These are phyloP conservation scores for Papio anubis DNA, from an alignment of 2,113 vertebrate species.

Conservation along the genomic window DNA sequence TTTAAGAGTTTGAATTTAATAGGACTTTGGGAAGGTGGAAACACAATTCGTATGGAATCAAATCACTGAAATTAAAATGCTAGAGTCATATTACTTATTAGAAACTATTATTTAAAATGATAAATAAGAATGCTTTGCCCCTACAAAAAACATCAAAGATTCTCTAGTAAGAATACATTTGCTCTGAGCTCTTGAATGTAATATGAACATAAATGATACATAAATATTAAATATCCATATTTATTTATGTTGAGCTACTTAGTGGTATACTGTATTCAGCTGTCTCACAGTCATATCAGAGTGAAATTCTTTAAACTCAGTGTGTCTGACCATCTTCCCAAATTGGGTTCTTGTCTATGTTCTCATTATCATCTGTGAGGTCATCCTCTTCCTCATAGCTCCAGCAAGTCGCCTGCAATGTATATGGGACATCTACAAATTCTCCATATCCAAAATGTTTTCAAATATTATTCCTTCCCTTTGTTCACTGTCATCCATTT, in stretches of 20 bases:
- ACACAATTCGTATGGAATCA: neutral
- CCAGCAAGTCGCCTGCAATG: neutral
- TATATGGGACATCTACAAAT: neutral
- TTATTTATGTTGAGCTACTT: neutral
- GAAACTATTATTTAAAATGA: neutral
- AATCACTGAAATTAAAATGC: neutral
- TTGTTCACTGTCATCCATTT: accelerated
- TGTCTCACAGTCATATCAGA: neutral
- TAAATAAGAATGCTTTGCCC: neutral
- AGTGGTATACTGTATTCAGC: neutral
- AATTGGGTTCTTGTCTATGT: neutral
- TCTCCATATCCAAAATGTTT: too few species aligned
- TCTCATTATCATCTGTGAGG: neutral
- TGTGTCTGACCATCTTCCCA: neutral
- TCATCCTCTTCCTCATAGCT: neutral
- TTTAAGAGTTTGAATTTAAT: neutral
- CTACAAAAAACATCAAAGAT: neutral
- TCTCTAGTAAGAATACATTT: neutral
- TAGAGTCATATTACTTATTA: neutral
- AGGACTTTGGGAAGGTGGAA: neutral
- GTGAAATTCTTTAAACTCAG: neutral
- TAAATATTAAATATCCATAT: neutral
- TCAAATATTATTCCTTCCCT: neutral
- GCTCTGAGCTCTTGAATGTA: neutral
- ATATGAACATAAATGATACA: neutral